Evolutionary conservation across 2,888 invertebrate genomes (phyloP).

Genomic region (Drosophila longiperda): DNA sequence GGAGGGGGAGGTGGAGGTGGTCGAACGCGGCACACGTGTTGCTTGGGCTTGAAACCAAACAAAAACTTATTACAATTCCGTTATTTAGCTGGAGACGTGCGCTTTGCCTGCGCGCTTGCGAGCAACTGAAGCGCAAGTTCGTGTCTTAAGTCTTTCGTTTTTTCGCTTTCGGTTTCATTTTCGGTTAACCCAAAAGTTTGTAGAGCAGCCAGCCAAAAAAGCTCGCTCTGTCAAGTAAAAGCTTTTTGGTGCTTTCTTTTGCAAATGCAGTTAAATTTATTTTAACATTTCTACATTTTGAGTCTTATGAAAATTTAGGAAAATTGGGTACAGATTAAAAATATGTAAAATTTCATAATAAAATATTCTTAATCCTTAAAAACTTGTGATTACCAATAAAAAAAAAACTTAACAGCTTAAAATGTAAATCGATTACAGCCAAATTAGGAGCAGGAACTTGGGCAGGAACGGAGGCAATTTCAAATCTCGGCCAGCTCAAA

Average conservation of each 20-base stretch:
- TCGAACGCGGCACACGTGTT: conserved; percentile 1
- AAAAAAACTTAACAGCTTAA: background rate
- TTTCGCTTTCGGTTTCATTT: conserved; percentile 20
- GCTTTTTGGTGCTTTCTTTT: conserved; percentile 3
- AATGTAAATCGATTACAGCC: background rate
- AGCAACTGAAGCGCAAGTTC: conserved; percentile 69
- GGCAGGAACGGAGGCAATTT: background rate
- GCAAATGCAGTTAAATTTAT: background rate
- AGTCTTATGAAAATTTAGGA: background rate
- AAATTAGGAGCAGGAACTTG: background rate
- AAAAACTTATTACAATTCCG: background rate
- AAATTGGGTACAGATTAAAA: background rate
- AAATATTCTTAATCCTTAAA: background rate
- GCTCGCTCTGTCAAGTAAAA: conserved; percentile 22
- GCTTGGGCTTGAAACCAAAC: background rate
- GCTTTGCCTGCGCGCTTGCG: conserved; percentile 65
- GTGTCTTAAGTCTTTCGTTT: conserved; percentile 71
- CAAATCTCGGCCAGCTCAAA: conserved; percentile 50
- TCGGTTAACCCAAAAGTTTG: conserved; percentile 15
- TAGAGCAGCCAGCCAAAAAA: conserved; percentile 35
- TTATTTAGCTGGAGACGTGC: conserved; percentile 49
- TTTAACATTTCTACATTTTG: background rate
- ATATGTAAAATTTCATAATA: background rate
- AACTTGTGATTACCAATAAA: background rate
- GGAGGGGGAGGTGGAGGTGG: conserved; percentile 27